A percentile compares a stretch with the other conserved stretches of the same genome.
Evolutionary conservation across 1,140 invertebrate species (phyloP).

Genomic region (Proctacanthus coquilletti): DNA sequence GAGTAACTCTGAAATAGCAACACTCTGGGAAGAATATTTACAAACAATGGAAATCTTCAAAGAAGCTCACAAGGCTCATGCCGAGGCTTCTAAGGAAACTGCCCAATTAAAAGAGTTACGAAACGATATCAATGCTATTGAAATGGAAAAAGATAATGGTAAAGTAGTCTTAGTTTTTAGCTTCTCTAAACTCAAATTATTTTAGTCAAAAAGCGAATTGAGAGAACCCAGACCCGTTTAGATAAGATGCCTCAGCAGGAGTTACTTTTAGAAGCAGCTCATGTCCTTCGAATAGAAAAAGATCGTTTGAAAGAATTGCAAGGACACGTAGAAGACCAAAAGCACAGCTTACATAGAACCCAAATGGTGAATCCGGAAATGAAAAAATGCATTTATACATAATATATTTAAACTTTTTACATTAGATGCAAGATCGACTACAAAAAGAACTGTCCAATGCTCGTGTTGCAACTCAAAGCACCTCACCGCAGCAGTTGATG

Average conservation of each 20-base stretch:
- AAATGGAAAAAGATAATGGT: slow-evolving; percentile 67
- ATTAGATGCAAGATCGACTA: slow-evolving; percentile 6
- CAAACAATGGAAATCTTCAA: slow-evolving; percentile 72
- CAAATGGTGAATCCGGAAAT: slow-evolving; percentile 32
- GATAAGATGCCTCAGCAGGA: slow-evolving; percentile 17
- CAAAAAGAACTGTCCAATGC: slow-evolving; percentile 28
- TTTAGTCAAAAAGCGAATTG: slow-evolving; percentile 51
- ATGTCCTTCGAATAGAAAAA: slow-evolving; percentile 50
- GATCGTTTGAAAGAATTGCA: slow-evolving; percentile 54
- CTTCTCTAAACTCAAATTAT: slow-evolving; percentile 6
- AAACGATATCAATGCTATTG: slow-evolving; percentile 69
- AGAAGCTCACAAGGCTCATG: slow-evolving; percentile 55
- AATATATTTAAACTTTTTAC: no score
- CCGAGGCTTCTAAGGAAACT: slow-evolving; percentile 41
- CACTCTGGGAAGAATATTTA: slow-evolving; percentile 58
- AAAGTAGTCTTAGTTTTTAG: slow-evolving; percentile 4
- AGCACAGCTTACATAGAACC: slow-evolving; percentile 36
- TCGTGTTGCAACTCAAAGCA: slow-evolving; percentile 12
- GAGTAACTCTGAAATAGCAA: slow-evolving; percentile 56
- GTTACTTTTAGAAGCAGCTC: slow-evolving; percentile 45
- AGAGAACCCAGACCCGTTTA: slow-evolving; percentile 36
- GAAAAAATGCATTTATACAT: no score
- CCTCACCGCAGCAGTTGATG: slow-evolving; percentile 17
- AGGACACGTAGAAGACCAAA: slow-evolving; percentile 43
- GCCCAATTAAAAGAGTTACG: slow-evolving; percentile 40